Conservation (phyloP, 2,888 invertebrate genomes). For the Kuschelorhynchus macadamiae region DNA sequence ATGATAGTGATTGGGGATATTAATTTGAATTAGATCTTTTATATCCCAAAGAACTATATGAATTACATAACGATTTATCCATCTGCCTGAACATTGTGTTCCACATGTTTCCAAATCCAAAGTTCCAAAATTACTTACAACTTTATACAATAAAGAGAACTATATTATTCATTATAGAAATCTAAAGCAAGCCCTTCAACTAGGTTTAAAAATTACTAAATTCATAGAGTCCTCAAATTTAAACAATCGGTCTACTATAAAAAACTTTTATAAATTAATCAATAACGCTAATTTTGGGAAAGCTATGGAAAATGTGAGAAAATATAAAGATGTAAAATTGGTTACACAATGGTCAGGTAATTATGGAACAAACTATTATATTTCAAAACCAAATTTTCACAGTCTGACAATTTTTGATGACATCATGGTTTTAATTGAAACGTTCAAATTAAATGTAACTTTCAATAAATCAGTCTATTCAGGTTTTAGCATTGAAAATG, state of each 20-base stretch:
- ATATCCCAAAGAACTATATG: no score
- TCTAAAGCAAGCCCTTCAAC: constrained; percentile 3
- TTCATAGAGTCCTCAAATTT: constrained; percentile 17
- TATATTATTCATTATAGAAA: constrained; percentile 11
- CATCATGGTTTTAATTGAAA: background rate
- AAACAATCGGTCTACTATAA: background rate
- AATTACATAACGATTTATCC: no score
- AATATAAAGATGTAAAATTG: background rate
- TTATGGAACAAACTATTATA: background rate
- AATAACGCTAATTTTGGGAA: background rate
- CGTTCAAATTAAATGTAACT: background rate
- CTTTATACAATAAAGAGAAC: background rate
- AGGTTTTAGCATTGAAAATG: no score
- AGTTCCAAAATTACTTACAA: background rate
- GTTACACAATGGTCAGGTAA: no score
- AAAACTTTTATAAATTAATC: constrained; percentile 2
- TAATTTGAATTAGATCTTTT: no score
- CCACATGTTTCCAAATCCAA: no score
- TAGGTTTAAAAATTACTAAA: constrained; percentile 12
- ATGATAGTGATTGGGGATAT: no score
- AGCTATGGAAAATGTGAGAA: background rate
- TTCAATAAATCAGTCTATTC: background rate
- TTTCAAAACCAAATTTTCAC: background rate
- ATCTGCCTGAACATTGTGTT: no score
- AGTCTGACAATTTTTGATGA: background rate